Evolutionary conservation across 2,888 invertebrate genomes (phyloP), one percentile per base, ranked within the genome.

Genomic region (Caenorhabditis sp.): DNA sequence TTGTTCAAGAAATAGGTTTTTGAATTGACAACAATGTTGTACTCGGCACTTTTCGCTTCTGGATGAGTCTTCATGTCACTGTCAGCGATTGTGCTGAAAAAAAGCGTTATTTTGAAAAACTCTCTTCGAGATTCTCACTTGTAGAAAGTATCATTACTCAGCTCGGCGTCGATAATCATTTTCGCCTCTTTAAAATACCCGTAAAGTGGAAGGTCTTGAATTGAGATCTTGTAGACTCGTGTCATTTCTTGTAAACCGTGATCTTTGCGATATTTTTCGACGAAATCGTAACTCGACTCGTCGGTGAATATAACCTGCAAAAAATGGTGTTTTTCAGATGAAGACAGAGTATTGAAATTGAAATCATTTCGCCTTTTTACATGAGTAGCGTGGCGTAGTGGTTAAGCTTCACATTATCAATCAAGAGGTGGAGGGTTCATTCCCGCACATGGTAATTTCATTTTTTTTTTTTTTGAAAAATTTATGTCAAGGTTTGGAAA

Each of bases 1-100:
- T 88, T 84, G 60, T 84, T 67, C 57, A 88, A 61, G 66, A 88
- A 81, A 63, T 86, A 79, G 2, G 87, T 81, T 79, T 88, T 88
- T 31, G 88, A 88, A 75, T 88, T 87, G 81, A 88, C 87, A 5
- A 88, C 76, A 49, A 88, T 82, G 64, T 88, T 86, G 71, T 88
- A 88, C 24, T 88, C 88, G 4, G 88, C 84, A 43, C 86, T 87
- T 66, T 85, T 84, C 0, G 87, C 85, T 66, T 88, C 88, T 0
- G 88, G 88, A 76, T 88, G 88, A n/a, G 77, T 69, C 49, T 73
- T 74, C 81, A 87, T 82, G 53, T 77, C 77, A 49, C 63, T 60
- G 54, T 86, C 86, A 1, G 58, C 70, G 1, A 66, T 19, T 0
- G 58, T 58, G 72, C 72, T 76, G 54, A 21, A 69, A 66, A 24